Evolutionary conservation across 2,888 invertebrate genomes (phyloP).

Genomic region (Lissocephala sabroskyi): DNA sequence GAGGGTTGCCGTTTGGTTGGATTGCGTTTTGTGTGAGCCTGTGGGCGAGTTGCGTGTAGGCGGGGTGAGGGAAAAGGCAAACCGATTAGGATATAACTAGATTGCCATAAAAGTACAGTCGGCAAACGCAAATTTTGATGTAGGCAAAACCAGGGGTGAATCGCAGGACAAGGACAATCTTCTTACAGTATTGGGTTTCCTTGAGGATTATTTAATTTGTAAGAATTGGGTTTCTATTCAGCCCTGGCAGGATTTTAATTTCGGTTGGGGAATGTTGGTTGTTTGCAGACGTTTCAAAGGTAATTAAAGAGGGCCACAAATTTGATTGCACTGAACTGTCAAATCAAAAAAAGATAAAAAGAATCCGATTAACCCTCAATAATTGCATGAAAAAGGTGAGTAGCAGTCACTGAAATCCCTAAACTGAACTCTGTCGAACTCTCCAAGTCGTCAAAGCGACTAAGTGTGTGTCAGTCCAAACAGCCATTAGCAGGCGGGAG

Average conservation of each 20-base stretch:
- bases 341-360: conserved; percentile 45
- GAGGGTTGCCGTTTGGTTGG: too few species aligned
- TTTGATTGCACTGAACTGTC: conserved; percentile 66
- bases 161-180: too few species aligned
- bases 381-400: conserved; percentile 31
- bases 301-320: conserved; percentile 29
- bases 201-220: background rate
- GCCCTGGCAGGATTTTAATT: background rate
- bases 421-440: conserved; percentile 33
- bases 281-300: conserved; percentile 4
- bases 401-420: background rate
- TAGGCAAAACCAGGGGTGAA: conserved; percentile 62
- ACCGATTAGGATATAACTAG: conserved; percentile 59
- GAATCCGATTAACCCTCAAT: conserved; percentile 47
- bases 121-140: conserved; percentile 45
- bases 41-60: conserved; percentile 29
- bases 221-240: background rate
- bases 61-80: too few species aligned
- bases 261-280: too few species aligned
- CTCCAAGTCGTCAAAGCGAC: conserved; percentile 41
- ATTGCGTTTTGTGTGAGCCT: conserved; percentile 13
- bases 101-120: conserved; percentile 34
- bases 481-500: too few species aligned
- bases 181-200: background rate
- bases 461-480: conserved; percentile 65